These are phyloP conservation scores for Muntiacus muntjak DNA, from an alignment of 2,113 vertebrate genomes.

Conservation along the genomic window DNA sequence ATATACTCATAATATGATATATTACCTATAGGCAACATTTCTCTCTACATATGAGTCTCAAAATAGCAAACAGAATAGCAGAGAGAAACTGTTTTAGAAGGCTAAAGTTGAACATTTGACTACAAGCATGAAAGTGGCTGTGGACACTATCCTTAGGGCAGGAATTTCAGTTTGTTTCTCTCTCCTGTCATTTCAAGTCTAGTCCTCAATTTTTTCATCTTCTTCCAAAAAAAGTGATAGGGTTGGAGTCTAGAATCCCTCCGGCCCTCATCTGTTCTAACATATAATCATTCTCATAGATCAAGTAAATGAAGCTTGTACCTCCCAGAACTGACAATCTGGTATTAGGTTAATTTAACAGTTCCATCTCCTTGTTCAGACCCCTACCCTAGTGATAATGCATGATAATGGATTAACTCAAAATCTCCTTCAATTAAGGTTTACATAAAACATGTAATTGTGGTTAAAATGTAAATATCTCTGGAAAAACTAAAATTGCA, in stretches of 20 bases:
- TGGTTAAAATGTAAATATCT: background rate
- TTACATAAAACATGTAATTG: background rate
- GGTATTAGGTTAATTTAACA: constrained; percentile 13
- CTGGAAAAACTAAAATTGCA: background rate
- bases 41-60: background rate
- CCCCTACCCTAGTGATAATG: background rate
- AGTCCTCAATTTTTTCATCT: background rate
- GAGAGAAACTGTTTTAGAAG: background rate
- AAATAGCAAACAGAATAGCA: background rate
- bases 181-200: background rate
- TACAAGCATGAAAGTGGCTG: background rate
- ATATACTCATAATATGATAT: background rate
- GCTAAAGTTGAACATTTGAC: background rate
- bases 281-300: constrained; percentile 41
- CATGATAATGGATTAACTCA: background rate
- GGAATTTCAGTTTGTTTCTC: background rate
- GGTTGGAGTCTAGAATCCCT: background rate
- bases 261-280: background rate
- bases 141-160: background rate
- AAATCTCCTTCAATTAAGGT: background rate
- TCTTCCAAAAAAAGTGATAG: background rate
- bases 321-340: background rate
- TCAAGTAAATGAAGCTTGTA: constrained; percentile 39
- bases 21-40: background rate
- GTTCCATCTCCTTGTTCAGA: background rate